Percentiles rank a stretch among this genome's conserved stretches.
Evolutionary conservation across 2,888 invertebrate genomes (phyloP).

Genomic region (Pherbina coryleti): DNA sequence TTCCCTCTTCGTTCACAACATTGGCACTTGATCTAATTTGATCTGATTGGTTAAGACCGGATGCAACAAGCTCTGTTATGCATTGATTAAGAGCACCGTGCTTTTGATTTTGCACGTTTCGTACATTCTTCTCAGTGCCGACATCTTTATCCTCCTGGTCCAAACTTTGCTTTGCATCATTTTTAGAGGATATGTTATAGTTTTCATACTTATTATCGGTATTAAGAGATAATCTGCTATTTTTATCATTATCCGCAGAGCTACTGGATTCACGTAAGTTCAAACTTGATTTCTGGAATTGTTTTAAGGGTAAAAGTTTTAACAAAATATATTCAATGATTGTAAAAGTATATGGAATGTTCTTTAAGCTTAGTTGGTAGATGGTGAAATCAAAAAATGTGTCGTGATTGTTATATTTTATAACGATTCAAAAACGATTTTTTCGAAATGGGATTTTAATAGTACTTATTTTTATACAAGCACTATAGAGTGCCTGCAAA

Average conservation of each 20-base stretch:
- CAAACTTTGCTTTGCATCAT: constrained; percentile 51
- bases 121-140: constrained; percentile 64
- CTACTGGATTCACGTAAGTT: constrained; percentile 60
- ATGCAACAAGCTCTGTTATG: constrained; percentile 78
- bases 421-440: too few species aligned
- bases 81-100: constrained; percentile 73
- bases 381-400: neutral
- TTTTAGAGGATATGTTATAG: constrained; percentile 10
- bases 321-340: neutral
- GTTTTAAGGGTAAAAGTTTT: too few species aligned
- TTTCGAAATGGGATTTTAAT: neutral
- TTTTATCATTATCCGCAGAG: constrained; percentile 58
- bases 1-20: constrained; percentile 58
- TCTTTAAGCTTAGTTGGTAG: neutral
- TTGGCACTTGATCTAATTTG: constrained; percentile 54
- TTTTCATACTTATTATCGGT: constrained; percentile 62
- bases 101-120: constrained; percentile 59
- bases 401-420: too few species aligned
- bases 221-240: constrained; percentile 60
- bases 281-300: constrained; percentile 62
- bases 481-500: too few species aligned
- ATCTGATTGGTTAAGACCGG: constrained; percentile 51
- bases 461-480: too few species aligned
- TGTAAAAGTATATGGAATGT: neutral
- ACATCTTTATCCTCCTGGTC: constrained; percentile 65